Conservation (phyloP, 2,888 invertebrate genomes). For the Athetis lepigone region DNA sequence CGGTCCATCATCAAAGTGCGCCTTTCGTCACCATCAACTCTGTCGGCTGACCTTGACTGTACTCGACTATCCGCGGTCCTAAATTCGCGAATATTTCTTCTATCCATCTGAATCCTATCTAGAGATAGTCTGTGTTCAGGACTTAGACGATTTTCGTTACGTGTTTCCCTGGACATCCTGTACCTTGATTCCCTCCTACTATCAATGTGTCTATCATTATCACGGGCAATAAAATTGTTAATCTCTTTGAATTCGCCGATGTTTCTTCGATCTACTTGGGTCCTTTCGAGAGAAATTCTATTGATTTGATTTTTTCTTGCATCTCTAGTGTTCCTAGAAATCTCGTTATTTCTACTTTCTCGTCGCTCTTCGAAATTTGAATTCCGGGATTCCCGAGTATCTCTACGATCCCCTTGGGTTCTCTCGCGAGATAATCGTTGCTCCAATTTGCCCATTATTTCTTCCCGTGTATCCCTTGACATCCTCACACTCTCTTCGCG, state of each 20-base stretch:
- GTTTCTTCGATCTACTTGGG: background rate
- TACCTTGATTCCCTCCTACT: conserved; percentile 5
- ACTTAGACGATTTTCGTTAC: conserved; percentile 1
- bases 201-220: conserved; percentile 10
- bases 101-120: conserved; percentile 12
- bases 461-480: background rate
- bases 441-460: conserved; percentile 21
- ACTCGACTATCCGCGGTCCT: conserved; percentile 26
- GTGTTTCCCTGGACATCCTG: conserved; percentile 17
- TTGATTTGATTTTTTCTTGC: conserved; percentile 23
- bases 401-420: conserved; percentile 9
- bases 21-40: conserved; percentile 25
- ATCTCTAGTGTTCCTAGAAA: background rate
- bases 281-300: conserved; percentile 1
- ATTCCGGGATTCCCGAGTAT: conserved; percentile 29
- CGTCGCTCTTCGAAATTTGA: background rate
- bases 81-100: conserved; percentile 27
- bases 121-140: background rate
- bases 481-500: conserved; percentile 11
- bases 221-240: conserved; percentile 16
- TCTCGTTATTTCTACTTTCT: conserved; percentile 3
- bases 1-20: conserved; percentile 22
- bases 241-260: conserved; percentile 5
- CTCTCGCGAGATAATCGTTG: conserved; percentile 19
- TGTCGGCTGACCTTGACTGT: conserved; percentile 30